phyloP scores from a whole-genome alignment of 2,888 invertebrate species.

The Drosophila rubida region DNA sequence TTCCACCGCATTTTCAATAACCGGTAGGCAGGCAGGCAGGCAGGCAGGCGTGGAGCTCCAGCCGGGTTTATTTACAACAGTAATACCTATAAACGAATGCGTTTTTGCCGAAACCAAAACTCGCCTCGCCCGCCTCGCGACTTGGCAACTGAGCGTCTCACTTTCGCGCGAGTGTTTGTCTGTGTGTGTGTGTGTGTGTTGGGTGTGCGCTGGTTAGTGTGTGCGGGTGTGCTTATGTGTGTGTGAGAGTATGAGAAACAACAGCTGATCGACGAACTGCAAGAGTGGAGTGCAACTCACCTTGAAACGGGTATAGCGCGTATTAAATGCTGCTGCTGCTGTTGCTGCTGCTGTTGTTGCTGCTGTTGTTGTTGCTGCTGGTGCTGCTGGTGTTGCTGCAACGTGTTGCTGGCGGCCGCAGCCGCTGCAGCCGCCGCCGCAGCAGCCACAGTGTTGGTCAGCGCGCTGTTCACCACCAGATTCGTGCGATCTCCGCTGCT shows the following conservation, averaged over 20 bases:
- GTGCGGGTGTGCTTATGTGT: constrained; percentile 5
- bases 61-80: constrained; percentile 19
- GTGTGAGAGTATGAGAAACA: constrained; percentile 29
- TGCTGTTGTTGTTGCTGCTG: constrained; percentile 58
- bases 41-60: no score
- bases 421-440: constrained; percentile 62
- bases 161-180: constrained; percentile 10
- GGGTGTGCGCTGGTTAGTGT: not conserved
- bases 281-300: constrained; percentile 61
- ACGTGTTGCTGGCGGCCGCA: constrained; percentile 56
- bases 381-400: constrained; percentile 64
- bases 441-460: constrained; percentile 59
- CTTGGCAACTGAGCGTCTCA: constrained; percentile 26
- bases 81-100: constrained; percentile 5
- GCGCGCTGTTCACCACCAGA: constrained; percentile 52
- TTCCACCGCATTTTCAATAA: constrained; percentile 26
- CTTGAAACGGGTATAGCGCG: constrained; percentile 84
- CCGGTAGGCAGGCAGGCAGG: no score
- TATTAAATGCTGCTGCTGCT: constrained; percentile 79
- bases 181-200: not conserved
- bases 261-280: constrained; percentile 12
- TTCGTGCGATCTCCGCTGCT: constrained; percentile 41
- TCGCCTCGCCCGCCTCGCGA: no score
- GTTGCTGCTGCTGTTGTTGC: constrained; percentile 48
- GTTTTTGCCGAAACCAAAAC: constrained; percentile 23